Base-by-base conservation (phyloP, 2,888 invertebrate genomes). In the Orthonychiurus folsomi region DNA sequence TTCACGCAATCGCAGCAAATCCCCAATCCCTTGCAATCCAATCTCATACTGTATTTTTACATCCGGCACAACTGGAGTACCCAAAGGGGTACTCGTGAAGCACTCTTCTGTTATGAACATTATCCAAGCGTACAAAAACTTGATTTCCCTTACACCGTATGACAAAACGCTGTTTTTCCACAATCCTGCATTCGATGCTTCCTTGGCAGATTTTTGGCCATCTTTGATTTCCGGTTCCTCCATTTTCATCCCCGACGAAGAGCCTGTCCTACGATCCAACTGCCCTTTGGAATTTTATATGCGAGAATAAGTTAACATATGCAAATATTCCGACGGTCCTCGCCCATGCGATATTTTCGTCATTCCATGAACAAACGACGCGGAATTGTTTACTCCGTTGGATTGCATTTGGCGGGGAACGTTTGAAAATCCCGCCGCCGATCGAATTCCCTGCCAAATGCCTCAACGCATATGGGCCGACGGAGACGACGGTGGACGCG, bases 51-150 rank as follows among this genome's bases (percentile, higher is more conserved):
- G 20, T 20, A 20, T 52, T 52, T 52, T 52, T 73, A 90, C 90
- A 50, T 92, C 92, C 26, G 93, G 61, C 15, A 56, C 55, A 2
- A 61, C 61, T 25, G 61, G 61, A 3, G 25, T 56, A 18, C 56
- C 55, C 24, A 56, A 55, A 47, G 61, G 61, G 2, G 60, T 60
- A 21, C 23, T n/a, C 18, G 50, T 26, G 21, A 27, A 27, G 28
- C 54, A 60, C 15, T 26, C 53, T 20, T 50, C 50, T 5, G 20
- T 60, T 2, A 26, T 60, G n/a, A 60, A 60, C 28, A 50, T 52
- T 5, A 23, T n/a, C 9, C 21, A 23, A 23, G 21, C 52, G 5
- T 52, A 52, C 21, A 23, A 20, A 5, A 52, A n/a, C 20, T 20
- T 20, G 3, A 52, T 52, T n/a, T 5, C n/a, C 52, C 52, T 52